Evolutionary conservation across 2,113 vertebrate genomes (phyloP).

Genomic region (Phyllostomus hastatus): DNA sequence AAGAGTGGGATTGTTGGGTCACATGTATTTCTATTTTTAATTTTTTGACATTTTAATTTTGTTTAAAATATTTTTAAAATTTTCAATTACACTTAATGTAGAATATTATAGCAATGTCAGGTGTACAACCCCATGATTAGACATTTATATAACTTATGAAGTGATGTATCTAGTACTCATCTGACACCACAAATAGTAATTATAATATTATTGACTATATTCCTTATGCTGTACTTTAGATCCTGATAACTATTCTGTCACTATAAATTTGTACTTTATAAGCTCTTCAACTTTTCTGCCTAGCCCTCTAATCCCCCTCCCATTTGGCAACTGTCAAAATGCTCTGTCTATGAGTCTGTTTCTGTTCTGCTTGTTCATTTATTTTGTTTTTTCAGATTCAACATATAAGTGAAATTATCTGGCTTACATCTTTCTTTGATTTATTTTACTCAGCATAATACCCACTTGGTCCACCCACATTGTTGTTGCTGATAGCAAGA

Average conservation of each 20-base stretch:
- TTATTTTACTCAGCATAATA: not conserved
- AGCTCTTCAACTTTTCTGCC: not conserved
- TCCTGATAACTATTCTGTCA: not conserved
- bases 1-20: not conserved
- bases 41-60: not conserved
- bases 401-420: not conserved
- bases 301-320: not conserved
- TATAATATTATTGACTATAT: not conserved
- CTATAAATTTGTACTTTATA: not conserved
- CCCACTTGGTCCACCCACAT: not conserved
- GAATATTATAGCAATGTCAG: not conserved
- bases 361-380: not conserved
- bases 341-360: not conserved
- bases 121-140: not conserved
- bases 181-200: not conserved
- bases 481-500: not conserved
- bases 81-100: not conserved
- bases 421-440: not conserved
- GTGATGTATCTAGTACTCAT: not conserved
- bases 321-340: not conserved
- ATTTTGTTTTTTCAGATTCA: not conserved
- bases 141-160: not conserved
- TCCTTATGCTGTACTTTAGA: not conserved
- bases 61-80: not conserved
- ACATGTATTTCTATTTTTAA: not conserved